phyloP scores from a whole-genome alignment of 2,113 vertebrate species.

The Dascyllus trimaculatus region DNA sequence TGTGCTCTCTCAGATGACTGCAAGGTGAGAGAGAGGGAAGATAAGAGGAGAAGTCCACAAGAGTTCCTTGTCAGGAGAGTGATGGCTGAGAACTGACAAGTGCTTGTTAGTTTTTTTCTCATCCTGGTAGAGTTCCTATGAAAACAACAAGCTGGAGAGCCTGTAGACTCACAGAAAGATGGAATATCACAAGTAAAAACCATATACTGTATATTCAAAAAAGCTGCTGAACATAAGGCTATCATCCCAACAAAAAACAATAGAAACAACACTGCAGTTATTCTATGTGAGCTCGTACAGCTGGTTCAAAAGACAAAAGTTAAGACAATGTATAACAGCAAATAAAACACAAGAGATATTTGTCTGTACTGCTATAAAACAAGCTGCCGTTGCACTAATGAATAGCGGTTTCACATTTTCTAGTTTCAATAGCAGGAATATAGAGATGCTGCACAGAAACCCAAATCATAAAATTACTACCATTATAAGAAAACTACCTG shows the following conservation, averaged over 20 bases:
- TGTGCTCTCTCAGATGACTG: slow-evolving; percentile 81
- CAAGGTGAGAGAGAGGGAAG: slow-evolving; percentile 86
- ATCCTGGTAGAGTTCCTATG: slow-evolving; percentile 78
- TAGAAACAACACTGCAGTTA: slow-evolving; percentile 3
- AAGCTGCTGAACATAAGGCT: slow-evolving; percentile 6
- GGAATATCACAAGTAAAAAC: slow-evolving; percentile 33
- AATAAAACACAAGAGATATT: slow-evolving; percentile 8
- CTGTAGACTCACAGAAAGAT: slow-evolving; percentile 41
- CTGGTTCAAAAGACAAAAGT: not conserved
- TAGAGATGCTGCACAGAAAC: not conserved
- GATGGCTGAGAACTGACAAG: slow-evolving; percentile 91
- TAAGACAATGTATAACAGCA: not conserved
- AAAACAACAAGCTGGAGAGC: slow-evolving; percentile 65
- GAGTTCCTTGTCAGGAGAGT: slow-evolving; percentile 89
- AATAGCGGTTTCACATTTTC: not conserved
- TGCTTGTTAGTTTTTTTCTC: slow-evolving; percentile 93
- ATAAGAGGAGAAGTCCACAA: slow-evolving; percentile 92
- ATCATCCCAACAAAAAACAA: not conserved
- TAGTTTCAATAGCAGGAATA: not conserved
- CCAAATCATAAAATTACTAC: not conserved
- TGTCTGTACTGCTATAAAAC: slow-evolving; percentile 16
- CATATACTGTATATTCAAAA: slow-evolving; percentile 12
- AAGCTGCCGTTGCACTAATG: slow-evolving; percentile 3
- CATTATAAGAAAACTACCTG: not conserved
- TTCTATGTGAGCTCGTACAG: not conserved